Evolutionary conservation across 2,113 vertebrate species (phyloP), one percentile per base, ranked within the genome.

Genomic region (Egretta garzetta): DNA sequence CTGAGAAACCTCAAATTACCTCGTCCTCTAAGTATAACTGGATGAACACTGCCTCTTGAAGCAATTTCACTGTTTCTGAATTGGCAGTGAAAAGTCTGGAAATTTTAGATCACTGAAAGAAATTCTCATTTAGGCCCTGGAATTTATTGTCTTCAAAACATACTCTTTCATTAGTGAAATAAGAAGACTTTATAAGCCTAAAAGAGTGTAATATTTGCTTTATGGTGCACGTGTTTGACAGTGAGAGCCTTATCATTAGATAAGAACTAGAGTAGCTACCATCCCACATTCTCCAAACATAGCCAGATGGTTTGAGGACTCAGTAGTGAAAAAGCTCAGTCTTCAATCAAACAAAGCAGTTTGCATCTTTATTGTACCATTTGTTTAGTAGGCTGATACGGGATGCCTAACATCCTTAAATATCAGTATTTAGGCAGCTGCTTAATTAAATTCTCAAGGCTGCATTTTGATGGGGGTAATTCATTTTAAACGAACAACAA

Each of bases 391-490:
- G 10, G 8, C 91, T 98, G 97, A 97, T 95, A 97, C 8, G n/a
- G 66, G 85, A 56, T 90, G 58, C 85, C 88, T 96, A 80, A 86
- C 94, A 95, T 97, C 87, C 96, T 94, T 80, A 96, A 96, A 96
- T 90, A 95, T 87, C 88, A 89, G 88, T 92, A 93, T 96, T 98
- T 97, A 96, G 95, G 89, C 95, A 95, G 94, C 95, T 98, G 95
- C 91, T 98, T 98, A 96, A 98, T 97, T 98, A 98, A 97, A 97
- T 97, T 96, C 86, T 97, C 97, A 94, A 96, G 96, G 96, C 67
- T 97, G 82, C 74, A 71, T 97, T 96, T 97, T 96, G 91, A 95
- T 96, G 89, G 74, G 63, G 91, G 82, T 81, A 95, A 97, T 96
- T 97, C 4, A 89, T 98, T 98, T 98, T 88, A 97, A 96, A 98